phyloP scores from a whole-genome alignment of 2,888 invertebrate species.

The Amiota mariae region DNA sequence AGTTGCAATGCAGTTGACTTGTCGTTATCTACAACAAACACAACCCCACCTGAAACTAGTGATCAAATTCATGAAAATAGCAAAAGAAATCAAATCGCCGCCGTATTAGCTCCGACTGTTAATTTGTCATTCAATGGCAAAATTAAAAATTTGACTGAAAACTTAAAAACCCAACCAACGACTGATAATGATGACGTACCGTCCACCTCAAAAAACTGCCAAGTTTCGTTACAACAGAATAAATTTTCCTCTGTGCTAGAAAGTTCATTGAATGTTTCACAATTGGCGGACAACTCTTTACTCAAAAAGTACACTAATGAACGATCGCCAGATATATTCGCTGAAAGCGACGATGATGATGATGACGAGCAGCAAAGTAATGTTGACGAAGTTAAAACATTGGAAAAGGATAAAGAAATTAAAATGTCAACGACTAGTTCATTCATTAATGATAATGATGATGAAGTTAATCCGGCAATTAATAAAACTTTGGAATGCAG shows the following conservation, averaged over 20 bases:
- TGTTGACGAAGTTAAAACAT: slow-evolving; percentile 39
- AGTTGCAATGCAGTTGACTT: slow-evolving; percentile 72
- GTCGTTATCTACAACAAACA: slow-evolving; percentile 45
- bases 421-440: slow-evolving; percentile 39
- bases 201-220: slow-evolving; percentile 2
- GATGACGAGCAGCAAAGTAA: slow-evolving; percentile 43
- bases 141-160: slow-evolving; percentile 61
- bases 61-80: background rate
- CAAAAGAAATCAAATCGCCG: background rate
- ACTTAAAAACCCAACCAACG: background rate
- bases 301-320: slow-evolving; percentile 66
- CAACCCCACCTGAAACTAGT: background rate
- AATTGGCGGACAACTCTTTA: slow-evolving; percentile 54
- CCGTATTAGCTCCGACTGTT: slow-evolving; percentile 27
- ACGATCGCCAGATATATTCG: slow-evolving; percentile 80
- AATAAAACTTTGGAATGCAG: slow-evolving; percentile 62
- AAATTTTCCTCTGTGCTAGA: slow-evolving; percentile 42
- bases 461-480: slow-evolving; percentile 42
- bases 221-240: background rate
- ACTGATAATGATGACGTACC: background rate
- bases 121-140: slow-evolving; percentile 71
- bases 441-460: slow-evolving; percentile 34
- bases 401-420: slow-evolving; percentile 48
- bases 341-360: slow-evolving; percentile 76
- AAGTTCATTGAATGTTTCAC: slow-evolving; percentile 43